Conservation (phyloP, 2,888 invertebrate genomes). For the Microplitis deprimator region DNA sequence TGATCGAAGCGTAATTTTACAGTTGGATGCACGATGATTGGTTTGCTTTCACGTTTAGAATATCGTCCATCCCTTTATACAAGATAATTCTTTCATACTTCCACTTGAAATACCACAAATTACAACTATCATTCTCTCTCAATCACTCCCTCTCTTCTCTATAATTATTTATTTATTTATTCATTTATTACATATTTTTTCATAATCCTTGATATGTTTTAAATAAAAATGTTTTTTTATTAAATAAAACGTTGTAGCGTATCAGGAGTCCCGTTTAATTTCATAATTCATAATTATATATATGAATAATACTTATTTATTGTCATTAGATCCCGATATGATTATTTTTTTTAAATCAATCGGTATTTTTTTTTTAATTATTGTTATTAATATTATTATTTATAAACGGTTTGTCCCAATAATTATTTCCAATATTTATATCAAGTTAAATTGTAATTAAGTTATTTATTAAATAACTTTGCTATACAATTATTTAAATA, state of each 20-base stretch:
- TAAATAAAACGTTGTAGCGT: conserved; percentile 31
- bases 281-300: conserved; percentile 41
- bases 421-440: neutral
- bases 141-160: neutral
- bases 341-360: conserved; percentile 25
- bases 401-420: conserved; percentile 27
- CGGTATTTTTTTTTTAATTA: conserved; percentile 24
- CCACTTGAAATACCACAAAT: conserved; percentile 3
- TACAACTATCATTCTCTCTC: neutral
- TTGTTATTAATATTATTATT: neutral
- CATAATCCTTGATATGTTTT: conserved; percentile 52
- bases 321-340: conserved; percentile 57
- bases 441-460: too few relatives aligned
- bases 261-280: conserved; percentile 48
- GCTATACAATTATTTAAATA: too few relatives aligned
- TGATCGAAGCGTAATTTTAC: conserved; percentile 28
- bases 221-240: conserved; percentile 43
- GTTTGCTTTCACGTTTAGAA: neutral
- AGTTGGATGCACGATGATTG: conserved; percentile 18
- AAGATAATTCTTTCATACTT: neutral
- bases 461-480: too few relatives aligned
- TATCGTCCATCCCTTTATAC: conserved; percentile 4
- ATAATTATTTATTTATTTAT: neutral
- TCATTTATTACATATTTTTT: neutral
- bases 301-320: conserved; percentile 62